Evolutionary conservation across 1,140 invertebrate species (phyloP), one percentile per base, ranked within the genome.

Genomic region (Rhynchophorus ferrugineus): DNA sequence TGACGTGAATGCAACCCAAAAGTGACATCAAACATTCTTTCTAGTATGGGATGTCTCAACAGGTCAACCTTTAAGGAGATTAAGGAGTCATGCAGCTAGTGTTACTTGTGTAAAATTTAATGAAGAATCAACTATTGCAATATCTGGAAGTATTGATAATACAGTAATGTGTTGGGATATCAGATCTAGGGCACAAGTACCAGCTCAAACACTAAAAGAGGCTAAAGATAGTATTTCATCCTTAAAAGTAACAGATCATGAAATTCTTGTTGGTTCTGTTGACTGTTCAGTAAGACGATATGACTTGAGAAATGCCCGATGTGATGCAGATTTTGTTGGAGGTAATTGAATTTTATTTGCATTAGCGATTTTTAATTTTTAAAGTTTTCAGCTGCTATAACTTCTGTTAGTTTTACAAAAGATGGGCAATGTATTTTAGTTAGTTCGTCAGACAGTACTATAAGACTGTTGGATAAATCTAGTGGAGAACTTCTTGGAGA

Each of bases 111-210:
- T 98, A 0, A 65, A 59, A 62, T 97, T 91, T 65, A 98, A 97
- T 73, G 94, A 98, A 74, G 91, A 97, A 67, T 95, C 92, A 0
- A 82, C 86, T 3, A 78, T 97, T 59, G 84, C 85, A 1, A 64
- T 96, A 8, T 96, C 94, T 44, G 95, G 92, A 3, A 91, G 90
- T 17, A 75, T 91, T 29, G 95, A 99, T 69, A 92, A 95, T 65
- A 84, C 83, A 0, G 85, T 96, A 1, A 84, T 86, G 74, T 83
- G 84, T 64, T 98, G 91, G 91, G 95, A 99, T 70, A 72, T 82
- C 19, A 75, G 83, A 50, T 82, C 84, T 18, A 78, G 80, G 58
- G 78, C 76, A 33, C 72, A 80, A 41, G 83, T 87, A 47, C 87
- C 91, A 1, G 78, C 91, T 43, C 87, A 95, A 71, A 75, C 82